phyloP scores from a whole-genome alignment of 2,888 invertebrate species.

The Ichneumoninae sp. region DNA sequence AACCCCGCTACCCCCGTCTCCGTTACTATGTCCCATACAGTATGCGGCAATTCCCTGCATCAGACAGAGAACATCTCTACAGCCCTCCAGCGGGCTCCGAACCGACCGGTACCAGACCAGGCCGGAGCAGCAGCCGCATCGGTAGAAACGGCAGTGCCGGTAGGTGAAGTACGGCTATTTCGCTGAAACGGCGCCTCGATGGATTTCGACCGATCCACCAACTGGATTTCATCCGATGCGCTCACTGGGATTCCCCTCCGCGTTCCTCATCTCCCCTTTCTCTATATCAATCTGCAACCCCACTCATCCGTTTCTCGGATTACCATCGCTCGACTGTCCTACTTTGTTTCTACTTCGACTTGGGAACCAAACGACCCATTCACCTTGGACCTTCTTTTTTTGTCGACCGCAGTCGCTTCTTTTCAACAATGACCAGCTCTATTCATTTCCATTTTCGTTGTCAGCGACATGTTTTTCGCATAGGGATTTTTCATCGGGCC shows the following conservation, averaged over 20 bases:
- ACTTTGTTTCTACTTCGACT: neutral
- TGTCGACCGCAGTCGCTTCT: neutral
- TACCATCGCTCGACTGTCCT: neutral
- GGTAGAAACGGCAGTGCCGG: constrained; percentile 20
- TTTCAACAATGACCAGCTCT: neutral
- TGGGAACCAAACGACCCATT: neutral
- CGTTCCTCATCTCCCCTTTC: constrained; percentile 8
- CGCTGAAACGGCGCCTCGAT: constrained; percentile 33
- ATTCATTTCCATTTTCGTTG: neutral
- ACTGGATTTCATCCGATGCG: constrained; percentile 27
- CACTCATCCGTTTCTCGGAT: neutral
- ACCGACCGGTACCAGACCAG: constrained; percentile 18
- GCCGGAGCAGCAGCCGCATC: constrained; percentile 12
- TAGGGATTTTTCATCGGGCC: too few relatives aligned
- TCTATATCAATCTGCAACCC: neutral
- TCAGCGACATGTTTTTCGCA: too few relatives aligned
- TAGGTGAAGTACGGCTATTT: constrained; percentile 2
- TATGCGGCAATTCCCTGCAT: constrained; percentile 27
- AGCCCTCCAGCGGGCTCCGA: neutral
- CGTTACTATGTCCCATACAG: constrained; percentile 22
- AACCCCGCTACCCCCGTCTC: neutral
- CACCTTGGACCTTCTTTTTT: neutral
- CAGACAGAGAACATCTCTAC: constrained; percentile 21
- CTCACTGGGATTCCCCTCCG: neutral
- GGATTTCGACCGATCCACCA: constrained; percentile 32